phyloP scores from a whole-genome alignment of 1,140 invertebrate genomes.

The Varroa destructor region DNA sequence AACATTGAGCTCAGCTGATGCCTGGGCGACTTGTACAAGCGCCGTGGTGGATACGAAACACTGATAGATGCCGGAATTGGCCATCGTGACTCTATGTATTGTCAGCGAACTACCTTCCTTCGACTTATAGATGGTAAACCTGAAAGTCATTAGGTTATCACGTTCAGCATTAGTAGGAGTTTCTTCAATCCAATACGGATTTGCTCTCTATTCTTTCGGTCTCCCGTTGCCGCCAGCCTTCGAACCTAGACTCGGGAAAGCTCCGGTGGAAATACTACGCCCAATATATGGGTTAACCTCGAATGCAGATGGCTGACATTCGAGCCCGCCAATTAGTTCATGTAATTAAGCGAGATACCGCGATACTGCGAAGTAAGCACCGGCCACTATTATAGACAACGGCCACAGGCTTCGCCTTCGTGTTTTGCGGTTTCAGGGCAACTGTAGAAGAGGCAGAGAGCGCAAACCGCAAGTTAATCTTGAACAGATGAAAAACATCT shows the following conservation, averaged over 20 bases:
- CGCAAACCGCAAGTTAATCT: no score
- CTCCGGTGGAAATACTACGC: neutral
- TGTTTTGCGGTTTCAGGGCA: no score
- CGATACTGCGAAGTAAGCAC: conserved; percentile 22
- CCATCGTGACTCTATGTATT: conserved; percentile 23
- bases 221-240: conserved; percentile 1
- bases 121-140: conserved; percentile 22
- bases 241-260: neutral
- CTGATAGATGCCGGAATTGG: conserved; percentile 27
- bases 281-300: conserved; percentile 16
- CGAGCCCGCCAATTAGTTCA: conserved; percentile 14
- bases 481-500: no score
- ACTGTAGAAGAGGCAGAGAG: no score
- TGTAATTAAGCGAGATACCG: conserved; percentile 23
- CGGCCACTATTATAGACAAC: neutral
- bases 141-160: neutral
- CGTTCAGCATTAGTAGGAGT: no score
- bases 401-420: no score
- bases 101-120: conserved; percentile 25
- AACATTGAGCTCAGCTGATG: conserved; percentile 19
- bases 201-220: no score
- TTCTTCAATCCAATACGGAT: no score
- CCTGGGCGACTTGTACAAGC: conserved; percentile 15
- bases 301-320: neutral
- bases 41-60: conserved; percentile 21